A percentile compares a stretch with the other conserved stretches of the same genome.
These are phyloP conservation scores for Pogonomyrmex californicus DNA, from an alignment of 1,140 invertebrate species.

Conservation along the genomic window DNA sequence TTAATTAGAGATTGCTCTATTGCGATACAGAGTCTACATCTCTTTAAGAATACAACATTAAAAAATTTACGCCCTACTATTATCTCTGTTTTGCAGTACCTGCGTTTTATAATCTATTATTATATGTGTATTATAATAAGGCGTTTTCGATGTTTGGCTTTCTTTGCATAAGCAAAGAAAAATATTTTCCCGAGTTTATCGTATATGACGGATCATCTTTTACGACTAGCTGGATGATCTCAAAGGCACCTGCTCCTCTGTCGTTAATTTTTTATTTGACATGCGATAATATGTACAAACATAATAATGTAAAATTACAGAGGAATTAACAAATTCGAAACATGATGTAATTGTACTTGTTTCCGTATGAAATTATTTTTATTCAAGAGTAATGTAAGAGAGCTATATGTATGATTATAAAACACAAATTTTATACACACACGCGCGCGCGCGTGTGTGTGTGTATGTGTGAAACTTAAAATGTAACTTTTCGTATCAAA, in stretches of 20 bases:
- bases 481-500: background rate
- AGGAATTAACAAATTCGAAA: constrained; percentile 13
- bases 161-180: constrained; percentile 70
- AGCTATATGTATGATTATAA: background rate
- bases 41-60: constrained; percentile 50
- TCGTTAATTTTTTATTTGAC: background rate
- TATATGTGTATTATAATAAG: constrained; percentile 79
- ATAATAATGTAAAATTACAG: background rate
- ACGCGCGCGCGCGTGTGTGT: too few species aligned
- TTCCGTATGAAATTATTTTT: constrained; percentile 23
- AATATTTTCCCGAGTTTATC: constrained; percentile 37
- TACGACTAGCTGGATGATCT: constrained; percentile 76
- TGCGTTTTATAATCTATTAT: constrained; percentile 58
- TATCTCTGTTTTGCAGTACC: constrained; percentile 37
- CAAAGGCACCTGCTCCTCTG: constrained; percentile 71
- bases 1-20: constrained; percentile 12
- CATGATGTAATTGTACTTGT: background rate
- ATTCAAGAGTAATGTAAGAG: background rate
- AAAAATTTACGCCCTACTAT: constrained; percentile 67
- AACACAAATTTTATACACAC: background rate
- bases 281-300: background rate
- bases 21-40: constrained; percentile 13
- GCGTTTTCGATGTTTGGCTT: constrained; percentile 82
- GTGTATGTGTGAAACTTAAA: background rate
- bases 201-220: constrained; percentile 70